These are phyloP conservation scores for Siniperca knerii DNA, from an alignment of 2,113 vertebrate genomes.

Conservation along the genomic window DNA sequence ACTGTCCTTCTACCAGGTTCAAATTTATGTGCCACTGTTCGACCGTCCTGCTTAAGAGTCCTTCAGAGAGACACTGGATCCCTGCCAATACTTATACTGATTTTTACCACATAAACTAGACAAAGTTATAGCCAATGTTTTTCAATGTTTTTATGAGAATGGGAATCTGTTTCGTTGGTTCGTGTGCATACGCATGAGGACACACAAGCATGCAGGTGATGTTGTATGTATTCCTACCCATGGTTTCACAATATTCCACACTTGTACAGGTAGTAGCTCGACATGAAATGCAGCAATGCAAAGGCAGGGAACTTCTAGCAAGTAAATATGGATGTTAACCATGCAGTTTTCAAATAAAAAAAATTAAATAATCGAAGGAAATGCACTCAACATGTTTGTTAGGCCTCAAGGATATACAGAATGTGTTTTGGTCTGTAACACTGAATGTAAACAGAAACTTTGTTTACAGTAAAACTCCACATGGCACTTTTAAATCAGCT, in stretches of 20 bases:
- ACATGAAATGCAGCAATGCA: not conserved
- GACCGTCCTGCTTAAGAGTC: not conserved
- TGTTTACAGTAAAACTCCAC: not conserved
- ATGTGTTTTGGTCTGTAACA: not conserved
- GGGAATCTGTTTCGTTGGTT: not conserved
- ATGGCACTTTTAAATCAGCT: not conserved
- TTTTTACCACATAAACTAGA: not conserved
- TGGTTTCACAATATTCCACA: not conserved
- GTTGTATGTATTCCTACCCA: too few relatives aligned
- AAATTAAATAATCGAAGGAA: not conserved
- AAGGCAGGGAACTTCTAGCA: not conserved
- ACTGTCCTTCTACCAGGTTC: conserved; percentile 7
- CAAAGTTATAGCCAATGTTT: not conserved
- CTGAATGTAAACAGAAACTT: not conserved
- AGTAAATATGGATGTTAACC: not conserved
- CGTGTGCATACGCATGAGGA: not conserved
- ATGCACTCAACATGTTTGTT: not conserved
- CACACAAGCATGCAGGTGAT: too few relatives aligned
- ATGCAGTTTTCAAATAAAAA: not conserved
- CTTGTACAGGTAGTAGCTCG: not conserved
- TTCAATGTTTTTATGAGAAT: not conserved
- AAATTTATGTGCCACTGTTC: not conserved
- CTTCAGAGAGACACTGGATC: conserved; percentile 11
- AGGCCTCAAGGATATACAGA: not conserved
- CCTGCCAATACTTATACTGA: not conserved